Conservation (phyloP, 2,888 invertebrate species). For the Drosophila ochracea region DNA sequence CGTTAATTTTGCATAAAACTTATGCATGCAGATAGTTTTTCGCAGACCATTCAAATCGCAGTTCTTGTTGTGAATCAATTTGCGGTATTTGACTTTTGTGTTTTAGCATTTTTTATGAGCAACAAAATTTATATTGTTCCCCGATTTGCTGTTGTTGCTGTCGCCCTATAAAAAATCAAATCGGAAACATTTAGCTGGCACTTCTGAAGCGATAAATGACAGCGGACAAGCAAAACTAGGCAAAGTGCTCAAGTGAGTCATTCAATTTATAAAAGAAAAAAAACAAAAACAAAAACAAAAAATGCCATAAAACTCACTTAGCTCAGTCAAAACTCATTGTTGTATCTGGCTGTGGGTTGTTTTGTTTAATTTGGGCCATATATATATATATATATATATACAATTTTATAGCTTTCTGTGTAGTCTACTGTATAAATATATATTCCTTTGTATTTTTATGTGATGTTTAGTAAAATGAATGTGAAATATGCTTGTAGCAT, state of each 20-base stretch:
- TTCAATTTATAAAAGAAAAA: slow-evolving; percentile 13
- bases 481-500: neutral
- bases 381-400: neutral
- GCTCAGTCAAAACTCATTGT: slow-evolving; percentile 6
- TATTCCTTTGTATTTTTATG: neutral
- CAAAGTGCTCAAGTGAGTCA: slow-evolving; percentile 38
- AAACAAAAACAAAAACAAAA: neutral
- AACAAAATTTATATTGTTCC: slow-evolving; percentile 26
- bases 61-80: slow-evolving; percentile 48
- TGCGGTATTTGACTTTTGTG: slow-evolving; percentile 20
- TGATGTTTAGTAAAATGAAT: neutral
- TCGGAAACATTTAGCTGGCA: slow-evolving; percentile 33
- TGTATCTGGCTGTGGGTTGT: neutral
- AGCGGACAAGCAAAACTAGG: slow-evolving; percentile 52
- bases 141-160: slow-evolving; percentile 14
- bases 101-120: slow-evolving; percentile 1
- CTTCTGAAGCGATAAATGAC: slow-evolving; percentile 51
- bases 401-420: neutral
- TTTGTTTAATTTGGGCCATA: neutral
- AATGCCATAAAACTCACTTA: slow-evolving; percentile 7
- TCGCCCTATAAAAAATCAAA: slow-evolving; percentile 17
- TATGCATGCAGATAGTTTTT: slow-evolving; percentile 41
- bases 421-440: neutral
- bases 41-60: slow-evolving; percentile 28
- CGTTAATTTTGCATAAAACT: slow-evolving; percentile 71